phyloP scores from a whole-genome alignment of 2,113 vertebrate species.

The Tonatia bakeri region DNA sequence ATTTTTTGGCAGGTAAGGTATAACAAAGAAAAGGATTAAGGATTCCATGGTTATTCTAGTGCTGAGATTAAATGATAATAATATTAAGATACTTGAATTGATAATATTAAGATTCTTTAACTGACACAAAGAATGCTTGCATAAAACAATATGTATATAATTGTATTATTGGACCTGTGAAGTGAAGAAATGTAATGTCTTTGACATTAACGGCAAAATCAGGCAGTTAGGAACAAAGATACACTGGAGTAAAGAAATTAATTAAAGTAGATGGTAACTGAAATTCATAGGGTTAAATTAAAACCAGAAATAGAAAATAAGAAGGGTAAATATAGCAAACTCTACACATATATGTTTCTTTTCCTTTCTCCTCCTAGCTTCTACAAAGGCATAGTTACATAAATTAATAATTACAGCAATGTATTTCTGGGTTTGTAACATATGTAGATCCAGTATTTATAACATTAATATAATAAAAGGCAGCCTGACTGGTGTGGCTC shows the following conservation, averaged over 20 bases:
- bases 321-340: neutral
- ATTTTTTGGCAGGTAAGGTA: neutral
- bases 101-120: neutral
- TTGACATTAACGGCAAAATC: neutral
- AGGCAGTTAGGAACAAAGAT: neutral
- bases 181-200: neutral
- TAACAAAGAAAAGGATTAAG: neutral
- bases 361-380: neutral
- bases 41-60: neutral
- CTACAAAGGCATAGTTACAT: neutral
- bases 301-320: neutral
- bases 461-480: neutral
- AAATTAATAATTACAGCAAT: neutral
- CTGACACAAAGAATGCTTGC: neutral
- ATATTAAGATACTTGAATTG: neutral
- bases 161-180: neutral
- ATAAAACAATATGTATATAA: neutral
- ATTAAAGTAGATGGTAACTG: neutral
- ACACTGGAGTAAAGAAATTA: neutral
- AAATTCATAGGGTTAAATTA: neutral
- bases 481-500: too few species aligned
- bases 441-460: neutral
- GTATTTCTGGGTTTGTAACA: neutral
- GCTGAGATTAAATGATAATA: neutral
- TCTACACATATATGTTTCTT: neutral